phyloP scores from a whole-genome alignment of 2,113 vertebrate species.

The Dascyllus trimaculatus region DNA sequence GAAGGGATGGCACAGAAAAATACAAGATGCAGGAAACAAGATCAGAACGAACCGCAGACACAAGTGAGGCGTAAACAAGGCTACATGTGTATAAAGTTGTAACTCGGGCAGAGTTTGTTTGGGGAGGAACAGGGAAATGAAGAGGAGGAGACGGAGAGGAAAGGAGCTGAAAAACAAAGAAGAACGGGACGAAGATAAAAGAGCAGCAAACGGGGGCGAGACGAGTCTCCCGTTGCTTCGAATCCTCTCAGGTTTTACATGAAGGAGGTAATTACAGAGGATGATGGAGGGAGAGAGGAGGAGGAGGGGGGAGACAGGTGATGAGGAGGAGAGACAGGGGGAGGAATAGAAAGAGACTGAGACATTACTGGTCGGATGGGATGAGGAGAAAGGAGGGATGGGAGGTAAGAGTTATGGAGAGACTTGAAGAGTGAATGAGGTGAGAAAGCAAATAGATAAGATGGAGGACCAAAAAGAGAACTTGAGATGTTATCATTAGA shows the following conservation, averaged over 20 bases:
- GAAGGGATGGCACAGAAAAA: too few species aligned
- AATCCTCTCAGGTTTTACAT: conserved; percentile 57
- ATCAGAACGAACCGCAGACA: neutral
- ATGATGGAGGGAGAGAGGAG: neutral
- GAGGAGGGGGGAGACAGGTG: neutral
- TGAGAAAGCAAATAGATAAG: too few species aligned
- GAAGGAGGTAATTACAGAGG: conserved; percentile 56
- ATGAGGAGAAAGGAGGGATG: too few species aligned
- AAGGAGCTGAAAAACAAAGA: neutral
- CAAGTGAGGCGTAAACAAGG: conserved; percentile 7
- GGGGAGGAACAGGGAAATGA: conserved; percentile 12
- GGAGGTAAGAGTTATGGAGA: too few species aligned
- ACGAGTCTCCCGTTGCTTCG: conserved; percentile 36
- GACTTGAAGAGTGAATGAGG: too few species aligned
- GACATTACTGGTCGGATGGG: too few species aligned
- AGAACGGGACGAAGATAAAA: conserved; percentile 46
- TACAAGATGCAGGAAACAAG: neutral
- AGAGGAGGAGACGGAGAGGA: conserved; percentile 14
- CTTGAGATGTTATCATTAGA: too few species aligned
- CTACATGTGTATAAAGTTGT: neutral
- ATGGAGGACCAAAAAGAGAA: too few species aligned
- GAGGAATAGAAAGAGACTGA: neutral
- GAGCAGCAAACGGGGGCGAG: conserved; percentile 53
- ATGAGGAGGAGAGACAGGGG: neutral
- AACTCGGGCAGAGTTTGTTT: conserved; percentile 22